Evolutionary conservation across 2,888 invertebrate genomes (phyloP).

Genomic region (Euzophera pinguis): DNA sequence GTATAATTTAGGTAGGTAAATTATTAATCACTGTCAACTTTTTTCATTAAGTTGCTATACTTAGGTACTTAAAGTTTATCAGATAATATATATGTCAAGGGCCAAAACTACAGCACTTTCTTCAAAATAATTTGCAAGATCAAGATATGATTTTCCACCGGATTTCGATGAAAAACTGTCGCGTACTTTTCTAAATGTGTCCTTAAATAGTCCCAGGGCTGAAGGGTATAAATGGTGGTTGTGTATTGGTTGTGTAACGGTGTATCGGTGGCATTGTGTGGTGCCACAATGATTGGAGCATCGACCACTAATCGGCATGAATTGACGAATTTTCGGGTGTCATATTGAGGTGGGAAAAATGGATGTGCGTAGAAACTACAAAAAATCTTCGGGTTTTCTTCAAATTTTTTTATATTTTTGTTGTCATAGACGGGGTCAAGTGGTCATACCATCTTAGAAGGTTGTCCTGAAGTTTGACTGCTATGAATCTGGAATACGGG

Average conservation of each 20-base stretch:
- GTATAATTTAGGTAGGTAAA: too few species aligned
- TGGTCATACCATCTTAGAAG: too few species aligned
- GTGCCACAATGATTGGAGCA: slow-evolving; percentile 67
- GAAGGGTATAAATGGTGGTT: slow-evolving; percentile 53
- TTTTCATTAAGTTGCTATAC: too few species aligned
- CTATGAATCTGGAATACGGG: too few species aligned
- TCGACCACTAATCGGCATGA: slow-evolving; percentile 75
- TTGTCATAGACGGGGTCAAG: too few species aligned
- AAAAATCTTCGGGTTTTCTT: too few species aligned
- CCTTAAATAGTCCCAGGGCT: slow-evolving; percentile 63
- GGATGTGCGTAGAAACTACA: slow-evolving; percentile 28
- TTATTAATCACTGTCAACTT: too few species aligned
- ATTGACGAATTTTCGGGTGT: slow-evolving; percentile 57
- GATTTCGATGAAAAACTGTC: slow-evolving; percentile 61
- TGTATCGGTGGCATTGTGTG: slow-evolving; percentile 56
- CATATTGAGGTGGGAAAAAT: slow-evolving; percentile 26
- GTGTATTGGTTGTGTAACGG: slow-evolving; percentile 64
- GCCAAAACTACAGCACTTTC: too few species aligned
- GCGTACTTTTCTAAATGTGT: slow-evolving; percentile 36
- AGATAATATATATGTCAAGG: too few species aligned
- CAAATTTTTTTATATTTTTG: too few species aligned
- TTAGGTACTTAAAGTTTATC: too few species aligned
- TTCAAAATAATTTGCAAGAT: neutral
- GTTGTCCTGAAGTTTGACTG: too few species aligned
- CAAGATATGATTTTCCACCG: slow-evolving; percentile 37